phyloP scores from a whole-genome alignment of 30 jellyfish, hydroid and myxozoan genomes.

The Rhopilema esculentum region DNA sequence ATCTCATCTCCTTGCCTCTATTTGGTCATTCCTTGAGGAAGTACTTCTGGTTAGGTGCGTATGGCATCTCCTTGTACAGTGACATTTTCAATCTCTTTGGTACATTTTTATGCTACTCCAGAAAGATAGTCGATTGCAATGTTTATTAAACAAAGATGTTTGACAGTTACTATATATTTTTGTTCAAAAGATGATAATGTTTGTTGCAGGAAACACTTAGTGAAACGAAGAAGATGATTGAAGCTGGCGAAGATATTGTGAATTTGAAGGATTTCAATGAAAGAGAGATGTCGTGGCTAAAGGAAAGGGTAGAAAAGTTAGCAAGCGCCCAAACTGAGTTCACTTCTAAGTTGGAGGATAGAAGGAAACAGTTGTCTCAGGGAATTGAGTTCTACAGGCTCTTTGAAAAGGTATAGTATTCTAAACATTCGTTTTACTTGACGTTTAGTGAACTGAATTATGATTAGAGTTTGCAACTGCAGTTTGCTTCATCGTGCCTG shows the following conservation, averaged over 20 bases:
- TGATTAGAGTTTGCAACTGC: neutral
- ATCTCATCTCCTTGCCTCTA: no score
- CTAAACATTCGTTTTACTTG: neutral
- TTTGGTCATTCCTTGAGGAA: no score
- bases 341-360: constrained; percentile 43
- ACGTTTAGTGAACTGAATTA: neutral
- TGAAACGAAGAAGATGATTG: constrained; percentile 27
- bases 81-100: no score
- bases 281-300: constrained; percentile 43
- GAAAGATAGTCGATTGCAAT: no score
- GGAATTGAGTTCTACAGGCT: constrained; percentile 83
- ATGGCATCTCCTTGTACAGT: no score
- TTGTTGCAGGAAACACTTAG: constrained; percentile 47
- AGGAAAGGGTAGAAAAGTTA: constrained; percentile 61
- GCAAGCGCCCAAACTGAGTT: constrained; percentile 43
- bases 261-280: constrained; percentile 34
- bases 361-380: constrained; percentile 74
- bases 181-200: neutral
- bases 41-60: no score
- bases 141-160: no score
- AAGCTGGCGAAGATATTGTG: constrained; percentile 27
- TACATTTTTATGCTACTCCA: no score
- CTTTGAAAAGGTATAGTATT: constrained; percentile 53
- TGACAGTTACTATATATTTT: no score
- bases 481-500: neutral